Conservation (phyloP, 37 sponge, comb jelly and placozoan species). For the Beroe ovata region DNA sequence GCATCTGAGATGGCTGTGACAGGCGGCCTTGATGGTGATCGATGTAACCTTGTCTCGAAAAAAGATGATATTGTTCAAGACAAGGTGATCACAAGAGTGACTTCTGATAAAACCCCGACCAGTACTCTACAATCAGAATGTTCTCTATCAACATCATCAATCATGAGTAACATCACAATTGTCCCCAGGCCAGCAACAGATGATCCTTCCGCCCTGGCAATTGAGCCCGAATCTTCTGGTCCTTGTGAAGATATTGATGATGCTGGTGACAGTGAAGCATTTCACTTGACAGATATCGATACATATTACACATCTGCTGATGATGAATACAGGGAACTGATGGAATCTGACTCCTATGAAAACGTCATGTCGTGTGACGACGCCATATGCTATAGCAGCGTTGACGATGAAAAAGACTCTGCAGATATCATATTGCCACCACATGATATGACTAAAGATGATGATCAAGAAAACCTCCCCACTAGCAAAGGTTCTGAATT, state of each 20-base stretch:
- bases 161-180: background rate
- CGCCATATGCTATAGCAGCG: too few relatives aligned
- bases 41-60: too few relatives aligned
- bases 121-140: background rate
- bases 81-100: too few relatives aligned
- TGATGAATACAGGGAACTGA: background rate
- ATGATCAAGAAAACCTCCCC: too few relatives aligned
- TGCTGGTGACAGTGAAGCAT: background rate
- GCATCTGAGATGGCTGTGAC: too few relatives aligned
- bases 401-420: background rate
- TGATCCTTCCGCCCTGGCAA: background rate
- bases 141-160: background rate
- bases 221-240: background rate
- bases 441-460: background rate
- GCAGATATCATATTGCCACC: background rate
- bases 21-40: too few relatives aligned
- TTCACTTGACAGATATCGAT: background rate
- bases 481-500: too few relatives aligned
- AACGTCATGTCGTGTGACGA: too few relatives aligned
- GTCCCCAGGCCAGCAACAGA: background rate
- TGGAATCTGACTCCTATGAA: background rate
- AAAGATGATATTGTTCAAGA: too few relatives aligned
- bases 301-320: slow-evolving; percentile 33
- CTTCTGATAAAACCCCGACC: too few relatives aligned
- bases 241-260: background rate